phyloP scores from a whole-genome alignment of 2,113 vertebrate species.

The Sapajus apella region DNA sequence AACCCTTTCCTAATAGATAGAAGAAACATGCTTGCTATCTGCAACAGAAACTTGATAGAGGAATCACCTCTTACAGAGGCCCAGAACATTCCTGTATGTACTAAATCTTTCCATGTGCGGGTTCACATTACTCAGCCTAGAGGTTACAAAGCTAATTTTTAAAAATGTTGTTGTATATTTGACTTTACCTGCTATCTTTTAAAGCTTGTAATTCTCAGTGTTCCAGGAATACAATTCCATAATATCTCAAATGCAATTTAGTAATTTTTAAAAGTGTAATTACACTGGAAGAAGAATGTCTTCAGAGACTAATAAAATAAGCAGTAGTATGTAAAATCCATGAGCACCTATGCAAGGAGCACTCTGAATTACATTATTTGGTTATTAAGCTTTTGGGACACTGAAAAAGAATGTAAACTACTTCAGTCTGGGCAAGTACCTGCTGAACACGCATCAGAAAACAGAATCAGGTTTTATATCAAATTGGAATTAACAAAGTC shows the following conservation, averaged over 20 bases:
- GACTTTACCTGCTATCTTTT: not conserved
- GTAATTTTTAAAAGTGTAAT: not conserved
- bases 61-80: not conserved
- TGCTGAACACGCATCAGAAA: not conserved
- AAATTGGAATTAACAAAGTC: not conserved
- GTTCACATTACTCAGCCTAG: not conserved
- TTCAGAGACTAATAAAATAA: slow-evolving; percentile 6
- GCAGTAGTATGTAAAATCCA: not conserved
- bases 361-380: not conserved
- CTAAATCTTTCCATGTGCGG: not conserved
- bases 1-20: not conserved
- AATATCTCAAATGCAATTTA: not conserved
- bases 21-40: not conserved
- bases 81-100: not conserved
- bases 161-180: not conserved
- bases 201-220: not conserved
- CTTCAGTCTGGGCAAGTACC: not conserved
- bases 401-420: slow-evolving; percentile 7
- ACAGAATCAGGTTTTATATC: slow-evolving; percentile 5
- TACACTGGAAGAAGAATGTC: not conserved
- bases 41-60: not conserved
- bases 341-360: not conserved
- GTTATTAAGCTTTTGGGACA: not conserved
- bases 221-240: not conserved
- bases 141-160: not conserved